Evolutionary conservation across 2,888 invertebrate species (phyloP).

Genomic region (Galerucella calmariensis): DNA sequence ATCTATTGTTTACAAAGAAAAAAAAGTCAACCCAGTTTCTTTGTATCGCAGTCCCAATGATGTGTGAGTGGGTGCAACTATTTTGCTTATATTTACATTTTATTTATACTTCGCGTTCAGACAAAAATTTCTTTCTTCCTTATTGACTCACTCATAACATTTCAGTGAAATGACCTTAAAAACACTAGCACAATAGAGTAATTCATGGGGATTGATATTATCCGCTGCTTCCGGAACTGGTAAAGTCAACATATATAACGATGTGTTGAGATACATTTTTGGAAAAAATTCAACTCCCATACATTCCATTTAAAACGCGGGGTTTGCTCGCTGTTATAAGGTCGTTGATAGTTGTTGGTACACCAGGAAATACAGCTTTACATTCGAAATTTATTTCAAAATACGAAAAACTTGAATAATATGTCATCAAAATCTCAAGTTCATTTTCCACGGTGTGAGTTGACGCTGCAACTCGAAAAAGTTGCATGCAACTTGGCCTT

Average conservation of each 20-base stretch:
- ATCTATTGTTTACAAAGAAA: neutral
- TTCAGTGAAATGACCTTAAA: constrained; percentile 30
- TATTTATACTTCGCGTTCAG: constrained; percentile 6
- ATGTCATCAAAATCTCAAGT: too few relatives aligned
- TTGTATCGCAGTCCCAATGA: neutral
- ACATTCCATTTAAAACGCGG: constrained; percentile 20
- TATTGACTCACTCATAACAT: constrained; percentile 21
- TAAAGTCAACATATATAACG: constrained; percentile 2
- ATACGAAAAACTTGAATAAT: too few relatives aligned
- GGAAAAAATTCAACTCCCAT: constrained; percentile 27
- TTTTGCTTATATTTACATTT: constrained; percentile 19
- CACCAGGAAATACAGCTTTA: constrained; percentile 10
- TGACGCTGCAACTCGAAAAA: too few relatives aligned
- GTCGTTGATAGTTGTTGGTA: constrained; percentile 14
- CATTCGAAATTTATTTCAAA: neutral
- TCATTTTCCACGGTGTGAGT: too few relatives aligned
- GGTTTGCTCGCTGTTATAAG: neutral
- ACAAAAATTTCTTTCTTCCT: constrained; percentile 24
- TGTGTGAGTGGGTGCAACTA: constrained; percentile 23
- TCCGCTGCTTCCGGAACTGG: constrained; percentile 23
- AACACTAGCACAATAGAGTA: constrained; percentile 23
- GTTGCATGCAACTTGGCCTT: too few relatives aligned
- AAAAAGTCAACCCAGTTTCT: constrained; percentile 4
- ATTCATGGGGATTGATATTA: constrained; percentile 21
- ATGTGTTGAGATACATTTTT: constrained; percentile 17